phyloP scores from a whole-genome alignment of 2,797 vertebrate genomes.

The Acrocephalus scirpaceus region DNA sequence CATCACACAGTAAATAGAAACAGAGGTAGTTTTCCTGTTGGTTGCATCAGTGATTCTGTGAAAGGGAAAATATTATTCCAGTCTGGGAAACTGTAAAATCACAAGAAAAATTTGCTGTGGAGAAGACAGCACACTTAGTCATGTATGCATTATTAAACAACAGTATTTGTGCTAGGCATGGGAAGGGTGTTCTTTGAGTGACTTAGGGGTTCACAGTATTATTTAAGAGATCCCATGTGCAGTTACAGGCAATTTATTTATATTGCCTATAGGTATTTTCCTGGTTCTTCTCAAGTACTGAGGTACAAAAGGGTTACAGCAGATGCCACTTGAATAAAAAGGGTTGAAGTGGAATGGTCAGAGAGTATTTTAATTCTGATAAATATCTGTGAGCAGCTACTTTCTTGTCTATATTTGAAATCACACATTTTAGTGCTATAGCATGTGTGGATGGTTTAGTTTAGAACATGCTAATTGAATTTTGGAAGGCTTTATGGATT shows the following conservation, averaged over 20 bases:
- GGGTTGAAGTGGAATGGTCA: not conserved
- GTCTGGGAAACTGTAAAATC: not conserved
- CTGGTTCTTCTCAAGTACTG: not conserved
- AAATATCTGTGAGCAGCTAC: not conserved
- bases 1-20: not conserved
- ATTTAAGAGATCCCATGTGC: not conserved
- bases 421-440: not conserved
- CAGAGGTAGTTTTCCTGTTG: not conserved
- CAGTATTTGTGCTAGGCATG: not conserved
- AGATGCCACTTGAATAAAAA: not conserved
- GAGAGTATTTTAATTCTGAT: not conserved
- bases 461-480: constrained; percentile 57
- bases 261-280: not conserved
- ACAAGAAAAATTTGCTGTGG: not conserved
- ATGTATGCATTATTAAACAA: not conserved
- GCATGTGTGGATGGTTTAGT: constrained; percentile 30
- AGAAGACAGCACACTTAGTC: not conserved
- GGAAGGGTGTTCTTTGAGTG: not conserved
- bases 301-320: not conserved
- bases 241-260: not conserved
- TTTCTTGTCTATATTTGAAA: constrained; percentile 29
- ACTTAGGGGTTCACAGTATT: not conserved
- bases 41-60: not conserved
- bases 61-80: not conserved
- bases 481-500: constrained; percentile 57